These are phyloP conservation scores for Stictocephala bisonia DNA, from an alignment of 2,888 invertebrate species.

Conservation along the genomic window DNA sequence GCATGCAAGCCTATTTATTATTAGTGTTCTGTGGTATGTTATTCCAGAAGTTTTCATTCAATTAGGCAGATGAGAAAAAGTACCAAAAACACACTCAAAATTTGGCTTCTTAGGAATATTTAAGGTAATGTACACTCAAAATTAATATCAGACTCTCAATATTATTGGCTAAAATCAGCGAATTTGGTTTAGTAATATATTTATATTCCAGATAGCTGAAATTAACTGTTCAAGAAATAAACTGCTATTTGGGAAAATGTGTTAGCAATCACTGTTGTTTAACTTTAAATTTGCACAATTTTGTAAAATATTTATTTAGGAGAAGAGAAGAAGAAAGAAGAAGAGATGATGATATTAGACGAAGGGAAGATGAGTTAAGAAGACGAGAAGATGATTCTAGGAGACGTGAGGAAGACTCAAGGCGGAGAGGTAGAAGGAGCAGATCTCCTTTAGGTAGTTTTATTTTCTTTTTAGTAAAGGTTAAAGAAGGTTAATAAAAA, in stretches of 20 bases:
- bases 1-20: too few species aligned
- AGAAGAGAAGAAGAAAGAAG: slow-evolving; percentile 54
- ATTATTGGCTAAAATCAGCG: too few species aligned
- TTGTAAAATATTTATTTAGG: not conserved
- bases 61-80: too few species aligned
- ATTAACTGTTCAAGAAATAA: not conserved
- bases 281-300: not conserved
- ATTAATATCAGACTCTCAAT: too few species aligned
- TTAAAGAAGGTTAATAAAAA: too few species aligned
- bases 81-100: too few species aligned
- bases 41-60: too few species aligned
- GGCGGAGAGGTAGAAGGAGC: slow-evolving; percentile 64
- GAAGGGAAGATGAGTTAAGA: slow-evolving; percentile 50
- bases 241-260: not conserved
- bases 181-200: too few species aligned
- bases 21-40: too few species aligned
- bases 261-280: not conserved
- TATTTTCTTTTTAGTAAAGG: not conserved
- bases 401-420: slow-evolving; percentile 46
- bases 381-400: slow-evolving; percentile 55
- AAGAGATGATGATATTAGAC: slow-evolving; percentile 55
- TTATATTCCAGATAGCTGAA: too few species aligned
- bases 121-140: too few species aligned
- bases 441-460: slow-evolving; percentile 64
- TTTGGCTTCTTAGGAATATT: too few species aligned